Base-by-base conservation (phyloP, 2,888 invertebrate genomes). In the Yponomeuta cagnagella region DNA sequence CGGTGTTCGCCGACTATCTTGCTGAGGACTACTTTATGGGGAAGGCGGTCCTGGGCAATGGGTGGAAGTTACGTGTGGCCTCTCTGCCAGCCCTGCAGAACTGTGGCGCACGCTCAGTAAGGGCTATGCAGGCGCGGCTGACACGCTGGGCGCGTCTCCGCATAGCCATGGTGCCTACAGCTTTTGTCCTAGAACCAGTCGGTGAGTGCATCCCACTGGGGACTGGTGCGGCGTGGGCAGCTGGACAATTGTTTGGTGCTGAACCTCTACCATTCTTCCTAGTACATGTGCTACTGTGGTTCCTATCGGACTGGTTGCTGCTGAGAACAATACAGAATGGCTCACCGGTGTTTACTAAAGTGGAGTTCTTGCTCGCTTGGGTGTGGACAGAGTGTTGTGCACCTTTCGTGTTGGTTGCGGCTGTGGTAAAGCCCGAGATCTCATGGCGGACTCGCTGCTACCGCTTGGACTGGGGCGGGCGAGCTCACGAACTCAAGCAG, bases 1-100 rank as follows among this genome's bases (percentile, higher is more conserved):
- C 96, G 76, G 94, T 95, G 5, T 99, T 99, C 85, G 97, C 97
- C 4, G 96, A 97, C 77, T 99, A 98, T 87, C 92, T 99, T 69
- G 99, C 99, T 0, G 99, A 99, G 89, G 99, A 99, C 88, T 99
- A 97, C 91, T 99, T 99, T 86, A 96, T 99, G 83, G 98, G 98
- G 71, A 97, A 98, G 88, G 95, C 95, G 70, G 94, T 99, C 76
- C 94, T 95, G 63, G 96, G 97, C 78, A 94, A 96, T 63, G 98
- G 98, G 8, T 99, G 98, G 97, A 95, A 95, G 79, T 96, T 97
- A 86, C 94, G 96, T 1, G 96, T 99, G 73, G 96, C 97, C 79
- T 97, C 97, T 82, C 96, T 98, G 82, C 99, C 99, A 10, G 99
- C 99, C 31, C 94, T 97, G 89, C 99, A 99, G 92, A 99, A 99